Evolutionary conservation across 2,888 invertebrate species (phyloP), one percentile per base, ranked within the genome.

Genomic region (Mamestra brassicae): DNA sequence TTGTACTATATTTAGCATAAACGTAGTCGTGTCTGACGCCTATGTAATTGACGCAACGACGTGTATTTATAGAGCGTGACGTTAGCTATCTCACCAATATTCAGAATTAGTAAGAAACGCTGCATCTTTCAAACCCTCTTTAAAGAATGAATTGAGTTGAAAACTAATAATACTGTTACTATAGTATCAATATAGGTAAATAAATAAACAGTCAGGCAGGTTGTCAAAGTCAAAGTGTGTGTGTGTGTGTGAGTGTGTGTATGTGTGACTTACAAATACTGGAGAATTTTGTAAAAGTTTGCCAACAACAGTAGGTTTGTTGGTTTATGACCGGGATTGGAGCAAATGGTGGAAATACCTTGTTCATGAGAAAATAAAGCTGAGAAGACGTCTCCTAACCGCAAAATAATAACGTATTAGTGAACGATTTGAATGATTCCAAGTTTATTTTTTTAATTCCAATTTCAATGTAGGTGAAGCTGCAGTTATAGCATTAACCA

Each of bases 31-130:
- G 26, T 2, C 42, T 26, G 13, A 55, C 26, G 42, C 34, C 7
- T 26, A 7, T 7, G 15, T 36, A 11, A 36, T 5, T 13, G 45
- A 68, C 26, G 36, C 8, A 55, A 77, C 10, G 50, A 47, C 11
- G 10, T 8, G 5, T 62, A 65, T 65, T 71, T 6, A 8, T 57
- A 17, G 42, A 52, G 52, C 45, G 34, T 64, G 67, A 55, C 26
- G 42, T 17, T 34, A n/a, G 34, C n/a, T 47, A 11, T 54, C 3
- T 15, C n/a, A 38, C 10, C 5, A 36, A 57, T 34, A 42, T 67
- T 60, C 15, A 57, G 45, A 68, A 77, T 78, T 45, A 64, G 52
- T 61, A 52, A 69, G 50, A 55, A 71, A 55, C 11, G 15, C 11
- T 47, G 71, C 68, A 26, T 60, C 15, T 50, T 54, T 60, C 36